phyloP scores from a whole-genome alignment of 2,113 vertebrate genomes.

The Balaeniceps rex region DNA sequence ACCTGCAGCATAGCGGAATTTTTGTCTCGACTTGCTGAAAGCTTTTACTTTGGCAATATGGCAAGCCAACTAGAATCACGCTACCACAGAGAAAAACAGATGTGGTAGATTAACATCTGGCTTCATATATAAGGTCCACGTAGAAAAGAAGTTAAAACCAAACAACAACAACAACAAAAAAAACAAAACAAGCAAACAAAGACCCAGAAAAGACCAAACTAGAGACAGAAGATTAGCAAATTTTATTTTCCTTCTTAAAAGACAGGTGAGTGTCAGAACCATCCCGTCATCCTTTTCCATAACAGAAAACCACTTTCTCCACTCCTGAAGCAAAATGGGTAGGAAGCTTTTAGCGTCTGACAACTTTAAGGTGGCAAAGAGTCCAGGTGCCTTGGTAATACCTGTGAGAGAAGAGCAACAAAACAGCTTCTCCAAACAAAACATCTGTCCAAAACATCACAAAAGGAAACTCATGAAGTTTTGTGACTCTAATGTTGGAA shows the following conservation, averaged over 20 bases:
- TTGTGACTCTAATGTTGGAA: not conserved
- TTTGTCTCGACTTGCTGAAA: not conserved
- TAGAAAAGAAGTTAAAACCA: not conserved
- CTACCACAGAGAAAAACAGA: not conserved
- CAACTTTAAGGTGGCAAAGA: not conserved
- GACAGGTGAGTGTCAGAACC: not conserved
- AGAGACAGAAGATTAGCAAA: not conserved
- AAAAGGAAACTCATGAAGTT: not conserved
- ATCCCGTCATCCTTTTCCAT: not conserved
- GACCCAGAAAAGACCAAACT: not conserved
- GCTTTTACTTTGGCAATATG: not conserved
- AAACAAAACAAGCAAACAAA: not conserved
- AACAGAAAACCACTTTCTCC: not conserved
- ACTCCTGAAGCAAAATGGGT: not conserved
- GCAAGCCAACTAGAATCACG: not conserved
- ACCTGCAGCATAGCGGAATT: not conserved
- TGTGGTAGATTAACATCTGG: not conserved
- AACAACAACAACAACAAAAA: not conserved
- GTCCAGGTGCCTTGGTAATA: not conserved
- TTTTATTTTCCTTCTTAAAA: not conserved
- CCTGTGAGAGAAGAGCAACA: not conserved
- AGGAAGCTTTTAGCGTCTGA: not conserved
- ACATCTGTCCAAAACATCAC: not conserved
- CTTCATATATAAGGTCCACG: not conserved
- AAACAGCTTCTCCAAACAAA: not conserved